Evolutionary conservation across 1,140 invertebrate genomes (phyloP), one percentile per base, ranked within the genome.

Genomic region (Augochlora pura): DNA sequence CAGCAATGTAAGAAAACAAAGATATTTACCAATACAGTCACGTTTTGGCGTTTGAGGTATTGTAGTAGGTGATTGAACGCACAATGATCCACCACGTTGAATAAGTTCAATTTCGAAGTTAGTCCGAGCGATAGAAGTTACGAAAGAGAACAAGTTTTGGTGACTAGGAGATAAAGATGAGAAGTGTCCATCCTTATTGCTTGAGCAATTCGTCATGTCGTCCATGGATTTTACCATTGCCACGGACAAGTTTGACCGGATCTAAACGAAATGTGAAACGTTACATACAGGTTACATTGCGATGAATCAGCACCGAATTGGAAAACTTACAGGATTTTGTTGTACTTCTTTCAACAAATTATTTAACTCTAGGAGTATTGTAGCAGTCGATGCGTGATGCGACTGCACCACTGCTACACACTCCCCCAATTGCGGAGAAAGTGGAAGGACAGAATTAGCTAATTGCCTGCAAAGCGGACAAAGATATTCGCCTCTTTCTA

Each of bases 381-480:
- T 90, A 80, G 93, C 91, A 63, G 91, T 92, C 64, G 93, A 94
- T 81, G 88, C 93, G 72, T 93, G 95, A 83, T 93, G 93, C 21
- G 92, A 95, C 65, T 95, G 93, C 8, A 96, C 95, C 39, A 96
- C 91, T 64, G 95, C 94, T 54, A 95, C 94, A 54, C 94, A 93
- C 83, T 96, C 95, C 39, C 96, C 95, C 74, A 96, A 94, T 89
- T 97, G 95, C 7, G 97, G 97, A 38, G 96, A 96, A 23, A 99
- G 93, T 5, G 98, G 98, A 75, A 99, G 93, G 77, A 99, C 97
- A 14, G 97, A 96, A 93, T 99, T 99, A 5, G 98, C 97, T 25
- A 98, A 93, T 93, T 99, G 98, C 23, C 98, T 95, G 93, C 98
- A 99, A 38, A 99, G 93, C 5, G 98, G 98, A 93, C 98, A 99